These are phyloP conservation scores for Plectrocnemia conspersa DNA, from an alignment of 1,140 invertebrate genomes.

Conservation along the genomic window DNA sequence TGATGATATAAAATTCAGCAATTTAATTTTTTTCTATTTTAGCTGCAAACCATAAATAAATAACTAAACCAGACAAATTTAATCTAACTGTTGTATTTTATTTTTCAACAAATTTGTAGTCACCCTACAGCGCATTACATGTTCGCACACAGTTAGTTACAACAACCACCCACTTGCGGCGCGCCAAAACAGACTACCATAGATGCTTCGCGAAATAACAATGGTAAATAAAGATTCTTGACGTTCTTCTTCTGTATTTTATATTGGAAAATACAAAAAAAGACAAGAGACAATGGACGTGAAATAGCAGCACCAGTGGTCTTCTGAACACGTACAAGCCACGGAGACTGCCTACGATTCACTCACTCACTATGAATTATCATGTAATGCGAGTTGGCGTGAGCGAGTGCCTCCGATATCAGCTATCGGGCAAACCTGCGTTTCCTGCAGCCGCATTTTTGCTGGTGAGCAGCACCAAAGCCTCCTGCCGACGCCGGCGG, in stretches of 20 bases:
- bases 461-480: slow-evolving; percentile 27
- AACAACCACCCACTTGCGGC: slow-evolving; percentile 8
- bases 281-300: too few relatives aligned
- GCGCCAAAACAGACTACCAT: neutral
- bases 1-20: too few relatives aligned
- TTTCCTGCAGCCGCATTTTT: slow-evolving; percentile 9
- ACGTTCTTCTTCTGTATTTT: too few relatives aligned
- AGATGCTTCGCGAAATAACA: slow-evolving; percentile 8
- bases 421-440: neutral
- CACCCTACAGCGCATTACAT: neutral
- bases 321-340: too few relatives aligned
- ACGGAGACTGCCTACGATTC: too few relatives aligned
- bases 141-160: slow-evolving; percentile 8
- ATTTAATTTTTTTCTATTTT: too few relatives aligned
- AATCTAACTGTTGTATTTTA: neutral
- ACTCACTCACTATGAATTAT: neutral
- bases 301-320: too few relatives aligned
- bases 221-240: too few relatives aligned
- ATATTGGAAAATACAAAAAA: too few relatives aligned
- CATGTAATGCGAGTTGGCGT: neutral
- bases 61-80: too few relatives aligned
- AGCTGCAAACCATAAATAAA: too few relatives aligned
- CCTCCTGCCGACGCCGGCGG: slow-evolving; percentile 19
- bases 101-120: slow-evolving; percentile 1
- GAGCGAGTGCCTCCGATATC: neutral